A percentile compares a stretch with the other conserved stretches of the same genome.
Conservation (phyloP, 1,140 invertebrate genomes). For the Asobara japonica region DNA sequence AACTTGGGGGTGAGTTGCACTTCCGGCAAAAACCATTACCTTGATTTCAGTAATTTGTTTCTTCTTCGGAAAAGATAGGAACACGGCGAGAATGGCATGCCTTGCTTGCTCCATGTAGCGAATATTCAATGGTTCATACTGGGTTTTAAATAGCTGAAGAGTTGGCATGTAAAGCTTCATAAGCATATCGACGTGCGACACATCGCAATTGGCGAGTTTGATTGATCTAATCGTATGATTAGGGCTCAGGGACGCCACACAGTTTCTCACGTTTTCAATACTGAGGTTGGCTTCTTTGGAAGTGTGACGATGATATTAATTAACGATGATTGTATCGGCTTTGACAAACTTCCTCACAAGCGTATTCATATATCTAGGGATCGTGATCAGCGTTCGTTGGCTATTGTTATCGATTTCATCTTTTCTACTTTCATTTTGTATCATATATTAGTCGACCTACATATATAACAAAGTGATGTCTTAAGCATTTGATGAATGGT, state of each 20-base stretch:
- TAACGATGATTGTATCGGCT: slow-evolving; percentile 17
- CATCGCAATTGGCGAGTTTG: slow-evolving; percentile 52
- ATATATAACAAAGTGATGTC: too few species aligned
- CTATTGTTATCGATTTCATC: neutral
- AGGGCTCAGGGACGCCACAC: slow-evolving; percentile 32
- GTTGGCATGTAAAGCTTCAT: neutral
- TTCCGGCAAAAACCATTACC: neutral
- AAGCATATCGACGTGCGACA: slow-evolving; percentile 51
- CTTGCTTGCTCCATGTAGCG: neutral
- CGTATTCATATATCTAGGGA: slow-evolving; percentile 13
- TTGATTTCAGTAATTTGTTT: neutral
- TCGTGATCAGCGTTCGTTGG: slow-evolving; percentile 20
- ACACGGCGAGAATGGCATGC: neutral
- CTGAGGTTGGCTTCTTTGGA: slow-evolving; percentile 6
- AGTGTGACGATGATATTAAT: slow-evolving; percentile 37
- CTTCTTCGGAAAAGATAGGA: neutral
- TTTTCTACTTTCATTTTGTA: neutral
- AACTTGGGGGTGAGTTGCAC: neutral
- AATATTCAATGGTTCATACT: neutral
- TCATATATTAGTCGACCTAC: too few species aligned
- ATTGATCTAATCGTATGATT: slow-evolving; percentile 39
- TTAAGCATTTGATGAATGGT: too few species aligned
- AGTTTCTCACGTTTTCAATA: slow-evolving; percentile 36
- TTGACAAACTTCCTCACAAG: neutral
- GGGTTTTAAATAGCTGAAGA: slow-evolving; percentile 29